Evolutionary conservation across 2,888 invertebrate species (phyloP), one percentile per base, ranked within the genome.

Genomic region (Drosophila fulvimacula): DNA sequence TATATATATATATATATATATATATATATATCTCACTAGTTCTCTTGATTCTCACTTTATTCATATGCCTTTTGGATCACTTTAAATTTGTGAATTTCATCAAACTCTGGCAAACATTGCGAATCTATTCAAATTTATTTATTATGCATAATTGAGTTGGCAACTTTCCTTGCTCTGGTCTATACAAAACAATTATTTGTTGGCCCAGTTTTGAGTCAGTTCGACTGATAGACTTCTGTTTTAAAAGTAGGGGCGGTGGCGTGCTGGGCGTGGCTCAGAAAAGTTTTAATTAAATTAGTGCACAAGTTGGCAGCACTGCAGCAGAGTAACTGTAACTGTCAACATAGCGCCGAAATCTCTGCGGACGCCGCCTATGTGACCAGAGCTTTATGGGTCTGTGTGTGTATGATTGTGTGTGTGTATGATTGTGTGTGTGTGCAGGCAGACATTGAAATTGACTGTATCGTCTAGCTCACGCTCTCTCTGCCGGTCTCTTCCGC

Each of bases 281-380:
- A 79, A 79, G 53, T 81, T 87, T 82, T 79, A 88, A 85, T 83
- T 83, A 79, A 85, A 88, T 84, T 84, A 87, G 51, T 58, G 69
- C 56, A 64, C 68, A 76, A 76, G 69, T 75, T 81, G 75, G 56
- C 52, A 76, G 55, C 63, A 59, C 58, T 70, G 63, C 77, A 58
- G 58, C 66, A 42, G 48, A 55, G 46, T 65, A 65, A 62, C 53
- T 63, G 59, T 63, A 66, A 66, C 69, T 76, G 76, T 78, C 76
- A 69, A 63, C 76, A 73, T 17, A 63, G 56, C 58, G 59, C 30
- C 24, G 41, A 58, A 63, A 42, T 69, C 69, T 69, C 69, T 38
- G 9, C 41, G 13, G 64, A 21, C 63, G 55, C 19, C 44, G 36
- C 9, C 48, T 15, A 64, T 64, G 72, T 55, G 72, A 52, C 64